Evolutionary conservation across 2,888 invertebrate species (phyloP).

Genomic region (Eupithecia vulgata): DNA sequence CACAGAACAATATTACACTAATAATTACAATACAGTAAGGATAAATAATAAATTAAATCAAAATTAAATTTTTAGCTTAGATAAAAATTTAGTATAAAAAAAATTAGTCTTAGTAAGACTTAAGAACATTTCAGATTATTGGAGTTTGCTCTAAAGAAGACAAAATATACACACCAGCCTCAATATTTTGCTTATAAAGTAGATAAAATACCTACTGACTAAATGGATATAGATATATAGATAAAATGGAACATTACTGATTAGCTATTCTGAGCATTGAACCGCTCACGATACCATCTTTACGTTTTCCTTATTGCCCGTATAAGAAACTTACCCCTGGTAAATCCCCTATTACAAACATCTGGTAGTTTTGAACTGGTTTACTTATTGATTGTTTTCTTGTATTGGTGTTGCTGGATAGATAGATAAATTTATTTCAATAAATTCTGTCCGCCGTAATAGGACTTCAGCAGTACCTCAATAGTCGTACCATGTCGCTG

Average conservation of each 20-base stretch:
- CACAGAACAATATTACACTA: no score
- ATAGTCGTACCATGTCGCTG: no score
- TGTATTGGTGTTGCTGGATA: not conserved
- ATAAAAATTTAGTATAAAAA: no score
- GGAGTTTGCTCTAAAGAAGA: no score
- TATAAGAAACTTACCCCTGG: not conserved
- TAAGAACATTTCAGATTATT: no score
- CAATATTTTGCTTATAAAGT: not conserved
- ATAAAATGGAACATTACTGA: not conserved
- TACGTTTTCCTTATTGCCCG: slow-evolving; percentile 1
- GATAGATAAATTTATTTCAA: not conserved
- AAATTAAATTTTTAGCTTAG: no score
- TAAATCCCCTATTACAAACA: not conserved
- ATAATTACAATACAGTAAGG: no score
- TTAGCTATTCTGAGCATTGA: not conserved
- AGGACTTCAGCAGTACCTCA: not conserved
- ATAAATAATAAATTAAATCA: no score
- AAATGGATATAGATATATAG: no score
- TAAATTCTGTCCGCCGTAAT: not conserved
- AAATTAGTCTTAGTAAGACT: no score
- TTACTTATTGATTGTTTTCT: not conserved
- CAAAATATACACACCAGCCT: not conserved
- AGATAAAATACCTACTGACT: not conserved
- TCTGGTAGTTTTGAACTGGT: not conserved
- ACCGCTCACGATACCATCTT: not conserved